Base-by-base conservation (phyloP, 1,140 invertebrate species). In the Drosophila repleta region DNA sequence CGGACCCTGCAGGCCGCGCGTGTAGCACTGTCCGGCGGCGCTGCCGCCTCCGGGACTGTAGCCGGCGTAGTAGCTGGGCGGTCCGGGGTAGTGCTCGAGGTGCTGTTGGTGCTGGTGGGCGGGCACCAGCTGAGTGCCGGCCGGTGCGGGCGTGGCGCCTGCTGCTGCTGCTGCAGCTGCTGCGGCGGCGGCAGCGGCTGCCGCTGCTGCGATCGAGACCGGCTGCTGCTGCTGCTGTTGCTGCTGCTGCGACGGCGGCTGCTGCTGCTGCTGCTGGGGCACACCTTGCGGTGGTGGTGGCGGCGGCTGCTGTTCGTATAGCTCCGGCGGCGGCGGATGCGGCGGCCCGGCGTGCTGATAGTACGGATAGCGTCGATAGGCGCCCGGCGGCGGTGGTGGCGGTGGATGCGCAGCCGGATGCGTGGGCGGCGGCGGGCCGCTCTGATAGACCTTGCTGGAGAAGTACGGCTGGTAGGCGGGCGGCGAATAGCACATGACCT, bases 1-100 rank as follows among this genome's bases (percentile, higher is more conserved):
- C 67, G 95, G 94, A 64, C 94, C 94, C 73, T 96, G 95, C 51
- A 95, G 94, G 77, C 95, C 95, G 74, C 95, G 95, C 8, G 95
- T 93, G 57, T 92, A 92, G 60, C 91, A 92, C 85, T 94, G 94
- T 74, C 93, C 94, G 83, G 92, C 94, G 57, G 82, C 82, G 46
- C 73, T 72, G 3, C 91, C 93, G 88, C 91, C 93, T 84, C 92
- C 93, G 17, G 94, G 94, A 77, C 94, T 93, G 79, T 95, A 94
- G 21, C 93, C 93, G 72, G 95, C 94, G 90, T 95, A 95, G 90
- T 94, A 95, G 80, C 94, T 93, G 66, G 94, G 93, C 56, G 94
- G 94, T 4, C 92, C 93, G 15, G 92, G 92, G 76, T 93, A 92
- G 51, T 93, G 90, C 79, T 93, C 93, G 51, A 93, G 82, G 46